Conservation (phyloP, 2,113 vertebrate species). For the Percina caprodes region DNA sequence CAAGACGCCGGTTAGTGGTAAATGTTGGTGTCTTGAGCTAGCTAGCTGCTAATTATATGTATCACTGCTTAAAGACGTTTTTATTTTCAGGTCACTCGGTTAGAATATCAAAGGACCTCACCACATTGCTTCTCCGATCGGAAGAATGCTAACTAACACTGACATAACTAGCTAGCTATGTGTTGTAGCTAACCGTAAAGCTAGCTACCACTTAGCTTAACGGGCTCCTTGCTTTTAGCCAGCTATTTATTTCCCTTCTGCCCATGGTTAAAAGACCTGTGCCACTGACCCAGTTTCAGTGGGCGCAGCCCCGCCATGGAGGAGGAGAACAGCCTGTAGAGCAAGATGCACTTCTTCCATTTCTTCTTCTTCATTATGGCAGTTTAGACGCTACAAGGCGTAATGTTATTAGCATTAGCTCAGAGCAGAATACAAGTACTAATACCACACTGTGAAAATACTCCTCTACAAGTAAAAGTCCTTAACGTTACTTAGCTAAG, state of each 20-base stretch:
- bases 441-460: background rate
- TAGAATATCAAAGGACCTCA: background rate
- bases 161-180: background rate
- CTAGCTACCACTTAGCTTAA: background rate
- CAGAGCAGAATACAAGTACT: background rate
- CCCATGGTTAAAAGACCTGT: background rate
- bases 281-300: conserved; percentile 40
- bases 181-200: background rate
- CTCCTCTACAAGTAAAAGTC: background rate
- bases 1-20: no score
- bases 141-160: background rate
- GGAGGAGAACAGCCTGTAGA: no score
- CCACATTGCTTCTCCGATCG: background rate
- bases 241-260: no score
- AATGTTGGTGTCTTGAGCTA: no score
- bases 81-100: background rate
- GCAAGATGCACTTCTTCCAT: no score
- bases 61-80: background rate
- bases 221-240: background rate
- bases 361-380: no score
- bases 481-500: no score
- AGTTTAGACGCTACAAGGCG: no score
- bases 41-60: no score
- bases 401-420: background rate
- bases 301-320: no score